Base-by-base conservation (phyloP, 1,140 invertebrate genomes). In the Bombus difficillimus region DNA sequence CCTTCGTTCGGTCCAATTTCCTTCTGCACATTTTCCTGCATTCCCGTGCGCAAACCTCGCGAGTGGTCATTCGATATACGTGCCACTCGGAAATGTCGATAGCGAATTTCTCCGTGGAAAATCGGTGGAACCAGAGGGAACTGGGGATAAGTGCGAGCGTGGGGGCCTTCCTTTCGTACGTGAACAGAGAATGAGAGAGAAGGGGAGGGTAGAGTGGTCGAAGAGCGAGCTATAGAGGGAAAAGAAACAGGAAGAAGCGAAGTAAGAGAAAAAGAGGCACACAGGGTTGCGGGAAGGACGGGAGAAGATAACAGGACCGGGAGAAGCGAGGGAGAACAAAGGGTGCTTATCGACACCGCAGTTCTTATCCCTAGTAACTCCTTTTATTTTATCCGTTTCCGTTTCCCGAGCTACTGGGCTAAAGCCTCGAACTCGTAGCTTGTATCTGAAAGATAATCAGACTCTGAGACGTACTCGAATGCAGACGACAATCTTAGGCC, bases 291-390 rank as follows among this genome's bases (percentile, higher is more conserved):
- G 83, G 85, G 73, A 81, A 78, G 77, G 59, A 85, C 72, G 68
- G 47, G 74, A 74, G 81, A 72, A 89, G 86, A 84, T 87, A 86
- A 81, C 76, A 68, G 76, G 53, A 64, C 25, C 62, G 15, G 81
- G 78, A 68, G 77, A 73, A 81, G 79, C 79, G 72, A 43, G 76
- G 76, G 86, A 89, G 90, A 85, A 90, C 87, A 92, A 92, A 91
- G 89, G 88, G 88, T 91, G 89, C 91, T 93, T 93, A 93, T 93
- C 92, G 91, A 92, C 89, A 87, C 84, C 88, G 91, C 88, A 90
- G 86, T 90, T 90, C 89, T 90, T 90, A 90, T 90, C 89, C 89
- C 71, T 83, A 85, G 89, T 90, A 88, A 90, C 89, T 91, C 90
- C 89, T 90, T 91, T 91, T 91, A 91, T 91, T 91, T 91, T 91